phyloP scores from a whole-genome alignment of 2,888 invertebrate species.

The Tricholauxania praeusta region DNA sequence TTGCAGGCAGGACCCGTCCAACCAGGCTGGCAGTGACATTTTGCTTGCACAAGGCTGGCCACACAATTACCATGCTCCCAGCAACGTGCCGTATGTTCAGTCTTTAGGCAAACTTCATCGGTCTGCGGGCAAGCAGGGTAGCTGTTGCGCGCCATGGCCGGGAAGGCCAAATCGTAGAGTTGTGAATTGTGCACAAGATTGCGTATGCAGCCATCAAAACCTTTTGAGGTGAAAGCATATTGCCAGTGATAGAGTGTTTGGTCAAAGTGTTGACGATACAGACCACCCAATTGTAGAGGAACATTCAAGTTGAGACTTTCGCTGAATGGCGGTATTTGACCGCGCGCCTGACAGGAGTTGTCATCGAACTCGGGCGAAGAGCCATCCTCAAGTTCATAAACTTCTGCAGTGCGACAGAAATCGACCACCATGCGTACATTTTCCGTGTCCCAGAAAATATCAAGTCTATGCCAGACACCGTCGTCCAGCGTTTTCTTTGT shows the following conservation, averaged over 20 bases:
- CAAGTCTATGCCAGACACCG: slow-evolving; percentile 97
- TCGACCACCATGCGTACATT: slow-evolving; percentile 92
- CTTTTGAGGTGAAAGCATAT: slow-evolving; percentile 88
- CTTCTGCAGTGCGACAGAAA: slow-evolving; percentile 88
- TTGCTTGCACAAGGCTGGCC: slow-evolving; percentile 87
- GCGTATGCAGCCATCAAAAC: slow-evolving; percentile 95
- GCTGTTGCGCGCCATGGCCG: slow-evolving; percentile 87
- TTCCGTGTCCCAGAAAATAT: slow-evolving; percentile 95
- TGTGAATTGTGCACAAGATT: slow-evolving; percentile 96
- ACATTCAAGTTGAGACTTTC: slow-evolving; percentile 95
- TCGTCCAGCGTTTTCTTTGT: slow-evolving; percentile 90
- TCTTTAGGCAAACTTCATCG: slow-evolving; percentile 89
- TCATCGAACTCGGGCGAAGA: slow-evolving; percentile 89
- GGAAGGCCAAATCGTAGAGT: slow-evolving; percentile 93
- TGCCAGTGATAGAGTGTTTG: slow-evolving; percentile 90
- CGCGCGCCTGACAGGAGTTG: slow-evolving; percentile 88
- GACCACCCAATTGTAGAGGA: slow-evolving; percentile 92
- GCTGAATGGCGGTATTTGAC: slow-evolving; percentile 93
- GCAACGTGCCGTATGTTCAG: slow-evolving; percentile 85
- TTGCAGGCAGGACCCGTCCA: slow-evolving; percentile 92
- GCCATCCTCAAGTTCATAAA: slow-evolving; percentile 89
- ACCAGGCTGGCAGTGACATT: slow-evolving; percentile 95
- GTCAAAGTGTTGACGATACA: slow-evolving; percentile 90
- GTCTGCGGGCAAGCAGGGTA: slow-evolving; percentile 92
- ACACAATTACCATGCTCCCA: slow-evolving; percentile 94